A percentile compares a stretch with the other conserved stretches of the same genome.
These are phyloP conservation scores for Craterocephalus amniculus DNA, from an alignment of 2,797 vertebrate species.

Conservation along the genomic window DNA sequence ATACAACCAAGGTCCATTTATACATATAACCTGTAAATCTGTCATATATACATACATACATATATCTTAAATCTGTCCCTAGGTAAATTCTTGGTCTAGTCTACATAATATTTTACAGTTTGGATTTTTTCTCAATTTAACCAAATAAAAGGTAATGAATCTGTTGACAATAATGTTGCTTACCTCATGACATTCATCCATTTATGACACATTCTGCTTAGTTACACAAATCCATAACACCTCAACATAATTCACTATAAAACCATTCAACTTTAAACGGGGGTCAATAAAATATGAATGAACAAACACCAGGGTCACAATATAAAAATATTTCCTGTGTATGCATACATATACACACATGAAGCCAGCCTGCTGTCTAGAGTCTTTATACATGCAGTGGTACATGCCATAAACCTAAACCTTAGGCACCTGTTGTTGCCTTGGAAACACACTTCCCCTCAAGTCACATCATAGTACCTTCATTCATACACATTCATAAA, in stretches of 20 bases:
- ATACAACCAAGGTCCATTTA: not conserved
- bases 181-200: not conserved
- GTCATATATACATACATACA: too few relatives aligned
- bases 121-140: not conserved
- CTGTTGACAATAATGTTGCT: not conserved
- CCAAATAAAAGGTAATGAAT: not conserved
- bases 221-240: not conserved
- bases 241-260: not conserved
- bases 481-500: conserved; percentile 31
- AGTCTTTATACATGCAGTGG: conserved; percentile 33
- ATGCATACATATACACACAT: not conserved
- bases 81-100: too few relatives aligned
- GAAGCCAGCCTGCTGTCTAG: not conserved
- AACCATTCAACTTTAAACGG: not conserved
- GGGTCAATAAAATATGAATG: not conserved
- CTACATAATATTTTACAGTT: too few relatives aligned
- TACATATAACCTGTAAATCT: not conserved
- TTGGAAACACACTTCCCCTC: conserved; percentile 52
- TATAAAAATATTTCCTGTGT: not conserved
- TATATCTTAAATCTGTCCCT: too few relatives aligned
- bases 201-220: not conserved
- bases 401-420: conserved; percentile 47
- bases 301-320: not conserved
- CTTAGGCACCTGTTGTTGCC: conserved; percentile 48
- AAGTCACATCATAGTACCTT: conserved; percentile 23